A percentile compares a stretch with the other conserved stretches of the same genome.
These are phyloP conservation scores for Campoplex capitator DNA, from an alignment of 2,888 invertebrate genomes.

Conservation along the genomic window DNA sequence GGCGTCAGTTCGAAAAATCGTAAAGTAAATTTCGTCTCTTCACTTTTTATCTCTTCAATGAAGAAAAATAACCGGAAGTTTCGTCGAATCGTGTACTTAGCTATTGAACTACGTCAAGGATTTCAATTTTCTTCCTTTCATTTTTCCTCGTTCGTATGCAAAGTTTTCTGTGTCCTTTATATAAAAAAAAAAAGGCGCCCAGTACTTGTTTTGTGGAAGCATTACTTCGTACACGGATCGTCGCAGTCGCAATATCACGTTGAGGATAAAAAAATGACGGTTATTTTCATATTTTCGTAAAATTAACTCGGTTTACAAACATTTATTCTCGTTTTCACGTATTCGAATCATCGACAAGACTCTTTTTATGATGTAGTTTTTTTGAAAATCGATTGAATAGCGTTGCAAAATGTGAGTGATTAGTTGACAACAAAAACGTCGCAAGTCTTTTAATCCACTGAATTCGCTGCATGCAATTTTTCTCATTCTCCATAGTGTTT, in stretches of 20 bases:
- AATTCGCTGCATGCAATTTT: background rate
- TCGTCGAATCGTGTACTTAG: slow-evolving; percentile 49
- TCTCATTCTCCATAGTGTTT: background rate
- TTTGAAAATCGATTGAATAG: background rate
- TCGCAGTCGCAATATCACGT: slow-evolving; percentile 45
- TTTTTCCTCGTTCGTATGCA: slow-evolving; percentile 47
- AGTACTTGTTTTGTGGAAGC: slow-evolving; percentile 64
- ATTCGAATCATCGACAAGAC: background rate
- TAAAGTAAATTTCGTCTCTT: background rate
- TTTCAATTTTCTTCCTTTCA: background rate
- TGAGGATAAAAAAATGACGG: slow-evolving; percentile 36
- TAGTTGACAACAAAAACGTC: background rate
- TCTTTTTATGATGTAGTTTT: background rate
- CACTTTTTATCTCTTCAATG: background rate
- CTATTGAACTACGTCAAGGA: slow-evolving; percentile 45
- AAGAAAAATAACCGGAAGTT: slow-evolving; percentile 30
- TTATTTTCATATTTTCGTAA: slow-evolving; percentile 5
- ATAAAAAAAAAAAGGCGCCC: slow-evolving; percentile 51
- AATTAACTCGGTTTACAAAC: background rate
- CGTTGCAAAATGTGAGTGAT: background rate
- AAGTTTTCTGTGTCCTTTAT: slow-evolving; percentile 43
- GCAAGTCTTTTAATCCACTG: background rate
- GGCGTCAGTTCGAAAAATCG: too few species aligned
- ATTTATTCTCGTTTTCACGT: background rate
- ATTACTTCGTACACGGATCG: slow-evolving; percentile 65